phyloP scores from a whole-genome alignment of 2,888 invertebrate genomes.

The Heliconius charithonia region DNA sequence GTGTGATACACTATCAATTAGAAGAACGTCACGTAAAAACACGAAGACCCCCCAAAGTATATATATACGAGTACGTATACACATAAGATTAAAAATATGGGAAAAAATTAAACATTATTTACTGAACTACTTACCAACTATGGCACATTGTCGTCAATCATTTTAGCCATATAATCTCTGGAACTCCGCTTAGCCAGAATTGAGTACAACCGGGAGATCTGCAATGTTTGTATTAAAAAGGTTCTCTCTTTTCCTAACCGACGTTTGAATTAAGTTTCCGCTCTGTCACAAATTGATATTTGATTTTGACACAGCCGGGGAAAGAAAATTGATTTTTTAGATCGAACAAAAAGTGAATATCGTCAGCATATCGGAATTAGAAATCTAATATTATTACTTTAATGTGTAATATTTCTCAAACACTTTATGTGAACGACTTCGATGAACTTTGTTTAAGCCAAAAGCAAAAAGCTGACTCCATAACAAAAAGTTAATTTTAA shows the following conservation, averaged over 20 bases:
- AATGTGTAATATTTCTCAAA: background rate
- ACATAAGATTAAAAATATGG: background rate
- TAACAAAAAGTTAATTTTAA: background rate
- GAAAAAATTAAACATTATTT: background rate
- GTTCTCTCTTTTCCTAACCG: conserved; percentile 28
- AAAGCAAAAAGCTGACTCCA: background rate
- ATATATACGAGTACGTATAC: too few relatives aligned
- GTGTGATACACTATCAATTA: too few relatives aligned
- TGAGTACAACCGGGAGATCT: background rate
- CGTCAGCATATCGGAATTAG: conserved; percentile 16
- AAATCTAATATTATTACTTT: conserved; percentile 1
- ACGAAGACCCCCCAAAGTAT: too few relatives aligned
- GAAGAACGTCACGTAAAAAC: too few relatives aligned
- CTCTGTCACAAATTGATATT: conserved; percentile 35
- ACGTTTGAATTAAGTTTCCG: conserved; percentile 32
- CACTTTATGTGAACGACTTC: background rate
- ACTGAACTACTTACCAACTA: too few relatives aligned
- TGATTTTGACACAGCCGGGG: conserved; percentile 24
- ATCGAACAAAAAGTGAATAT: conserved; percentile 23
- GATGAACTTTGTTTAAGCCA: background rate
- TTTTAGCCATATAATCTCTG: too few relatives aligned
- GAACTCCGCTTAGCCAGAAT: background rate
- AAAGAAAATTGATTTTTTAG: conserved; percentile 30
- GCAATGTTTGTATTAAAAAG: conserved; percentile 19
- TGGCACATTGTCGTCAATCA: too few relatives aligned